Percentiles rank a stretch among this genome's conserved stretches.
Evolutionary conservation across 2,888 invertebrate genomes (phyloP).

Genomic region (Napeogenes inachia): DNA sequence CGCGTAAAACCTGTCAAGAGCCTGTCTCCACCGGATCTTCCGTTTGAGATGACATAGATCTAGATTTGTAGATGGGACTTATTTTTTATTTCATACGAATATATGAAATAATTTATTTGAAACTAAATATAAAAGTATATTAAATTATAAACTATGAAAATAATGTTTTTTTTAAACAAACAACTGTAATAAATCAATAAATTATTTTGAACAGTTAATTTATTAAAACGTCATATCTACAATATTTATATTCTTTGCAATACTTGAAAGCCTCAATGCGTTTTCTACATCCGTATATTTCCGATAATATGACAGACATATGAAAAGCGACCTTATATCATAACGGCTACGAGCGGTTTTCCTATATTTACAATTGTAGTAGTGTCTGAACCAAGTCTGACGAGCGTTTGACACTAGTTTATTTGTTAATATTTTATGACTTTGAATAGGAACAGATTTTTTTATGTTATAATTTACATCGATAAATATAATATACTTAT

Average conservation of each 20-base stretch:
- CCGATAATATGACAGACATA: neutral
- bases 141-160: neutral
- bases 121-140: neutral
- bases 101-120: neutral
- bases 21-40: slow-evolving; percentile 28
- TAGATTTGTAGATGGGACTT: neutral
- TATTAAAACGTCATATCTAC: neutral
- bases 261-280: slow-evolving; percentile 3
- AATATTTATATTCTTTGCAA: neutral
- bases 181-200: too few relatives aligned
- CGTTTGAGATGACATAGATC: slow-evolving; percentile 19
- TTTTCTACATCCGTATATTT: slow-evolving; percentile 1
- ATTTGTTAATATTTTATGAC: too few relatives aligned
- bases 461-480: too few relatives aligned
- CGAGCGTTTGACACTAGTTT: too few relatives aligned
- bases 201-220: too few relatives aligned
- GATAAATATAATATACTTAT: too few relatives aligned
- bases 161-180: too few relatives aligned
- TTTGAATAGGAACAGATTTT: too few relatives aligned
- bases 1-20: slow-evolving; percentile 15
- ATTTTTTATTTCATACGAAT: neutral
- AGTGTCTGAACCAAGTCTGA: neutral
- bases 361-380: neutral
- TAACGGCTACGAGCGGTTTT: neutral
- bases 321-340: slow-evolving; percentile 4